Evolutionary conservation across 2,888 invertebrate species (phyloP).

Genomic region (Drosophila paracracens): DNA sequence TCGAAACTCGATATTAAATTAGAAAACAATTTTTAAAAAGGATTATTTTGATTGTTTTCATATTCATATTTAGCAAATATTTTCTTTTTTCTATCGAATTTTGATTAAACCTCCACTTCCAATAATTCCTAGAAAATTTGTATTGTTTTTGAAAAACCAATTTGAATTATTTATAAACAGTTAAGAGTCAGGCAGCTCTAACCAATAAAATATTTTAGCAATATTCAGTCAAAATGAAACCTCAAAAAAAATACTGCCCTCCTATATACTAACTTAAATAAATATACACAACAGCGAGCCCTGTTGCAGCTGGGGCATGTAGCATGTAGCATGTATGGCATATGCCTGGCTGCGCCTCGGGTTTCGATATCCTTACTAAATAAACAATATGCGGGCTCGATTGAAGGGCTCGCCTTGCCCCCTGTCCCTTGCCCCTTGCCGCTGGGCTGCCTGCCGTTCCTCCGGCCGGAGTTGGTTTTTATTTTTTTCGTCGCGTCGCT

Average conservation of each 20-base stretch:
- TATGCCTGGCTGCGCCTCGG: constrained; percentile 62
- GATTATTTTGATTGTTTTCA: neutral
- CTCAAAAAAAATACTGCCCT: constrained; percentile 28
- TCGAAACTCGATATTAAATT: neutral
- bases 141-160: neutral
- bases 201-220: neutral
- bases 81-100: neutral
- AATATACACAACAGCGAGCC: constrained; percentile 7
- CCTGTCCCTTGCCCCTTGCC: neutral
- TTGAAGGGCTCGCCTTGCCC: constrained; percentile 36
- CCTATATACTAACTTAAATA: constrained; percentile 23
- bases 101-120: neutral
- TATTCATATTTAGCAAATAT: neutral
- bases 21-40: neutral
- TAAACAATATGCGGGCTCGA: constrained; percentile 77
- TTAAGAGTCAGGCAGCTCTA: neutral
- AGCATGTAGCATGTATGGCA: constrained; percentile 44
- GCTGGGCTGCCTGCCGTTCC: neutral
- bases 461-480: constrained; percentile 11
- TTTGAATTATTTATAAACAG: neutral
- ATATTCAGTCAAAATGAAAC: neutral
- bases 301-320: constrained; percentile 8
- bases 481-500: constrained; percentile 45
- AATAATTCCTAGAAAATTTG: neutral
- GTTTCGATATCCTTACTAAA: constrained; percentile 75